phyloP scores from a whole-genome alignment of 2,113 vertebrate genomes.

The Ciconia maguari region DNA sequence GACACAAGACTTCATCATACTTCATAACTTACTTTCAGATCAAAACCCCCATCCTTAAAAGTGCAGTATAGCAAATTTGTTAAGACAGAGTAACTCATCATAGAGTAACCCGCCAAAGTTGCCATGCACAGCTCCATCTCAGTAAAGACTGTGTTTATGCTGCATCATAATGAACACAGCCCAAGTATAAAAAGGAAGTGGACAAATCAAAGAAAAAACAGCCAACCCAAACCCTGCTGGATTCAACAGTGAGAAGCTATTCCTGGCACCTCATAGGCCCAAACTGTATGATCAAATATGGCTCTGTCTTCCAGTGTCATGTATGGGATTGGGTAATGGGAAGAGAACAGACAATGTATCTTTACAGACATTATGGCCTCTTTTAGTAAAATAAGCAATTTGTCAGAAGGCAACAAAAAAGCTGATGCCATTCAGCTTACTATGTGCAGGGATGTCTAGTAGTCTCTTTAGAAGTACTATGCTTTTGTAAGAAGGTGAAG shows the following conservation, averaged over 20 bases:
- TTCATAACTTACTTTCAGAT: not conserved
- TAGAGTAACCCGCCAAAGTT: not conserved
- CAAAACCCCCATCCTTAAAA: not conserved
- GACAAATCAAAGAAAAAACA: not conserved
- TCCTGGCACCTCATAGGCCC: not conserved
- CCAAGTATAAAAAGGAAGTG: not conserved
- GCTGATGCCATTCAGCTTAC: not conserved
- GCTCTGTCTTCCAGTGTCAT: not conserved
- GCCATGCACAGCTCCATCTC: not conserved
- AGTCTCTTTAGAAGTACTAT: not conserved
- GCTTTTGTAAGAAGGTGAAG: not conserved
- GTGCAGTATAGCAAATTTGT: not conserved
- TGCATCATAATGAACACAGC: not conserved
- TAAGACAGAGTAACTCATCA: not conserved
- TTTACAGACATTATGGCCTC: not conserved
- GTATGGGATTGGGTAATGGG: fast-evolving
- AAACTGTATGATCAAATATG: not conserved
- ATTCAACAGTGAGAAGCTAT: not conserved
- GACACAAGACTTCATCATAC: not conserved
- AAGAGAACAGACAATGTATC: not conserved
- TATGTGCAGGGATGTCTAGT: fast-evolving
- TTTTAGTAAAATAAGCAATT: not conserved
- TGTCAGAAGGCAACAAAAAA: not conserved
- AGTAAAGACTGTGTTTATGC: not conserved
- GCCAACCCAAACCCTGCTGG: not conserved